Conservation (phyloP, 2,113 vertebrate genomes). For the Siniperca chuatsi region DNA sequence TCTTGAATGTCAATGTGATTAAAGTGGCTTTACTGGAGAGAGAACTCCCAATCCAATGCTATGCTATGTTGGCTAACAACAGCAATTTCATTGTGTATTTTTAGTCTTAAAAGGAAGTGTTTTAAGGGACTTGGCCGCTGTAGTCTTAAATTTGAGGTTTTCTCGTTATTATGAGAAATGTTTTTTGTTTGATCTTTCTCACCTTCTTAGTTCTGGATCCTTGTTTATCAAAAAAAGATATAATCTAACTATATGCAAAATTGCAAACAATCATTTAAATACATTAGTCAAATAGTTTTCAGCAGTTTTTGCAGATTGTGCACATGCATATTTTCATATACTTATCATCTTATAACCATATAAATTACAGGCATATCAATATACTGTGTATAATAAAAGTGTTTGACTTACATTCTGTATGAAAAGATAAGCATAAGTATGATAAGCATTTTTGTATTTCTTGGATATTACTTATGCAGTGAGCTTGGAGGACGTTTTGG, state of each 20-base stretch:
- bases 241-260: background rate
- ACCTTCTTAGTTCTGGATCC: background rate
- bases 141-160: background rate
- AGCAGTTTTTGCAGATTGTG: background rate
- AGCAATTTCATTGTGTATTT: background rate
- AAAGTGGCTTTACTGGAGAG: background rate
- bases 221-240: background rate
- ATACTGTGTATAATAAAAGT: background rate
- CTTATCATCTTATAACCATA: background rate
- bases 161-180: background rate
- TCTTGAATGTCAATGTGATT: background rate
- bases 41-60: too few species aligned
- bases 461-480: background rate
- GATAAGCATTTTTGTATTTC: background rate
- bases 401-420: background rate
- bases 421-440: too few species aligned
- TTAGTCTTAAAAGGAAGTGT: conserved; percentile 1
- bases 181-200: background rate
- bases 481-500: background rate
- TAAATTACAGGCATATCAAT: background rate
- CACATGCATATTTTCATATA: background rate
- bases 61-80: background rate
- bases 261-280: background rate
- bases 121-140: background rate
- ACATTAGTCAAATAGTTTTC: background rate